Evolutionary conservation across 2,113 vertebrate genomes (phyloP), one percentile per base, ranked within the genome.

Genomic region (Ceyx margarethae): DNA sequence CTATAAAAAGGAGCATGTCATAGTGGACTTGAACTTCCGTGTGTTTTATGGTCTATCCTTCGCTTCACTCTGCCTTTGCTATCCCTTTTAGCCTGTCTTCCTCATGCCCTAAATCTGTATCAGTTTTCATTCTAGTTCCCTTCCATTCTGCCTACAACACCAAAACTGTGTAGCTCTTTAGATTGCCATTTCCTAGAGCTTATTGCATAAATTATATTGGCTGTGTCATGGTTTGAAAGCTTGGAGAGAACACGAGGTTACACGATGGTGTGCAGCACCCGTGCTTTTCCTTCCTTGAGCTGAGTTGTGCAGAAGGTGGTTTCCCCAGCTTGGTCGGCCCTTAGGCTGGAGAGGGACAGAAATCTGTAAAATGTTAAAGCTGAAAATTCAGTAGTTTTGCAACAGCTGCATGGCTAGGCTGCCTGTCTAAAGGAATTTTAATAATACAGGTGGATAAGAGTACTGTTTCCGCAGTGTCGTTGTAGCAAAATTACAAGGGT

Each of bases 351-450:
- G 9, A 81, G 8, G 4, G 5, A 75, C 84, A 29, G 21, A 89
- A 89, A 87, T 37, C 11, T 25, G 6, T 50, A 11, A 25, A 11
- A 56, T 16, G 21, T 51, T 69, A 66, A 31, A 65, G 75, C 69
- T 84, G 37, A 46, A 91, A 80, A 82, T 31, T 15, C 13, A 83
- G 35, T 68, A 42, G 2, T 73, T 83, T 72, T 89, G 33, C 10
- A 50, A 25, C 29, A 64, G 33, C 62, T 50, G 81, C 40, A 42
- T 37, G 28, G 22, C 45, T 18, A 35, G 61, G 21, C 51, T 79
- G 74, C 61, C 48, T 74, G 90, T 91, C 67, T 65, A 18, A 95
- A 94, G 79, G 60, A 64, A 51, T 14, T 91, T 77, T 87, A 37
- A 83, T 93, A 89, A 85, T 40, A 56, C 67, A 65, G 58, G 28